phyloP scores from a whole-genome alignment of 1,140 invertebrate genomes.

The Anthonomus grandis region DNA sequence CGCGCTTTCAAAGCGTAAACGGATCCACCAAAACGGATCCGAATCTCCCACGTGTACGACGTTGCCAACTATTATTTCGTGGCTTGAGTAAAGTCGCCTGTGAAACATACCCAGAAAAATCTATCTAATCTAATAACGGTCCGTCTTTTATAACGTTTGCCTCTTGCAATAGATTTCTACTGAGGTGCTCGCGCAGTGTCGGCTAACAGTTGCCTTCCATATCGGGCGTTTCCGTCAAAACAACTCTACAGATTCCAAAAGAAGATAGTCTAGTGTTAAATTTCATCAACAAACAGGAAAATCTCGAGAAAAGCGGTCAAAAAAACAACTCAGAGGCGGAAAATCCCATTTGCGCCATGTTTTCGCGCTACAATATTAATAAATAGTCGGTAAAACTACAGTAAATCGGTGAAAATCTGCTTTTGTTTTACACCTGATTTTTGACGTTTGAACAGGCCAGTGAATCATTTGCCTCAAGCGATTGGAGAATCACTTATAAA shows the following conservation, averaged over 20 bases:
- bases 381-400: neutral
- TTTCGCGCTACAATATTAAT: neutral
- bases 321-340: neutral
- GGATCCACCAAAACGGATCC: no score
- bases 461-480: slow-evolving; percentile 24
- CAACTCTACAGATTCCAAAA: slow-evolving; percentile 3
- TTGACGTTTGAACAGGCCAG: slow-evolving; percentile 21
- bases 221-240: slow-evolving; percentile 18
- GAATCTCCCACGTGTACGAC: no score
- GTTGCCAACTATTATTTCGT: no score
- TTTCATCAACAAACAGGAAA: slow-evolving; percentile 10
- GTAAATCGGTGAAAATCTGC: slow-evolving; percentile 1
- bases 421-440: slow-evolving; percentile 29
- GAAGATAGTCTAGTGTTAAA: slow-evolving; percentile 17
- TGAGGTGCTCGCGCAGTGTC: neutral
- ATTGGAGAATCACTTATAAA: slow-evolving; percentile 12
- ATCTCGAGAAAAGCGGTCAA: neutral
- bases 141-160: neutral
- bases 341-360: slow-evolving; percentile 3
- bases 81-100: no score
- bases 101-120: no score
- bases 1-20: no score
- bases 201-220: neutral
- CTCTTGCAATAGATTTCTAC: no score
- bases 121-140: no score